These are phyloP conservation scores for Cheirogaleus medius DNA, from an alignment of 2,113 vertebrate genomes.

Conservation along the genomic window DNA sequence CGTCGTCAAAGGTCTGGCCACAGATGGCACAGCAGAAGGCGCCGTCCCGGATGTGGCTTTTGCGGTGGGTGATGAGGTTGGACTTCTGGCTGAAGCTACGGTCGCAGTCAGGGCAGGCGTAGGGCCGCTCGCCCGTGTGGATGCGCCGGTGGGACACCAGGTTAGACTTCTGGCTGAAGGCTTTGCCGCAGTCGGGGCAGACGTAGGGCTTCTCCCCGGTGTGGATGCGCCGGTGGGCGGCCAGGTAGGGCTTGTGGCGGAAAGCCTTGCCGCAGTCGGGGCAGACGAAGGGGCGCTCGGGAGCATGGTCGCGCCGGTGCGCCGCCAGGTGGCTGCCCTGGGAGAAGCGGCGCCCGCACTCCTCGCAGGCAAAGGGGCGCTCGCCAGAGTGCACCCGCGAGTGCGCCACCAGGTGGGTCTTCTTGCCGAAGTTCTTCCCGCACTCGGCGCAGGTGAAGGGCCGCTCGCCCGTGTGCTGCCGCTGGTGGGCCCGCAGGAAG, in stretches of 20 bases:
- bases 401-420: conserved; percentile 88
- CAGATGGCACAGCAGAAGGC: conserved; percentile 79
- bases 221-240: conserved; percentile 79
- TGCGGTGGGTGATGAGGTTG: conserved; percentile 79
- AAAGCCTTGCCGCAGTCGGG: conserved; percentile 81
- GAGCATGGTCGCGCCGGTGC: conserved; percentile 79
- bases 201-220: conserved; percentile 79
- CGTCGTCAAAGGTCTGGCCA: conserved; percentile 77
- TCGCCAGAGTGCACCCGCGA: conserved; percentile 88
- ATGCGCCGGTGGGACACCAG: conserved; percentile 81
- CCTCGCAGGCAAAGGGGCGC: conserved; percentile 78
- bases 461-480: conserved; percentile 82
- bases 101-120: conserved; percentile 77
- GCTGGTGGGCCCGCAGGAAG: conserved; percentile 71
- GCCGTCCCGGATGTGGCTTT: conserved; percentile 81
- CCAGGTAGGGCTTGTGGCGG: conserved; percentile 80
- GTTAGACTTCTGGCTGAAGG: conserved; percentile 83
- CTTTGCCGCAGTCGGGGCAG: conserved; percentile 79
- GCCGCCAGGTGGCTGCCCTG: conserved; percentile 81
- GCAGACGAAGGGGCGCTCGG: conserved; percentile 80
- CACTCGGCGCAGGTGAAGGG: conserved; percentile 83
- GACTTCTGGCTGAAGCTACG: conserved; percentile 78
- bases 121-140: conserved; percentile 75
- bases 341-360: conserved; percentile 80
- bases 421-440: conserved; percentile 88